Evolutionary conservation across 2,888 invertebrate genomes (phyloP).

Genomic region (Notocelia uddmanniana): DNA sequence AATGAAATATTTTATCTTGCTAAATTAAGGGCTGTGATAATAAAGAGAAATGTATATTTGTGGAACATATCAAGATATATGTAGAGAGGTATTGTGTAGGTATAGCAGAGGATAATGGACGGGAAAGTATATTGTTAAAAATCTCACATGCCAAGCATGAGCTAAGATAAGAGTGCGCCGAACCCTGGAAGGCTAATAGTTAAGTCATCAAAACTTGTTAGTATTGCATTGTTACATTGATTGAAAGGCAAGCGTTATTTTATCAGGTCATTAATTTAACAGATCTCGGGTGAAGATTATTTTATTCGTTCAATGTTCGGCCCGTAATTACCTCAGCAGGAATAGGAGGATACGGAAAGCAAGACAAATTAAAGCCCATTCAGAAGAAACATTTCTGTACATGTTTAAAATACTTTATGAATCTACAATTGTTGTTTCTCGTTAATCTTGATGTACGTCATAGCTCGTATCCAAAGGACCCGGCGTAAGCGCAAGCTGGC

Average conservation of each 20-base stretch:
- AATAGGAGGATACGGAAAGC: not conserved
- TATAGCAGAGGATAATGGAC: not conserved
- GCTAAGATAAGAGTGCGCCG: not conserved
- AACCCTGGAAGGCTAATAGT: constrained; percentile 4
- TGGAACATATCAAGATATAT: constrained; percentile 68
- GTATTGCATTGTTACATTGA: not conserved
- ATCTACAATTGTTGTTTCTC: constrained; percentile 15
- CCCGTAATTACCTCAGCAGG: not conserved
- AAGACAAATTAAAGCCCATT: not conserved
- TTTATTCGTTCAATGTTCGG: not conserved
- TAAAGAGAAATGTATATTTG: constrained; percentile 69
- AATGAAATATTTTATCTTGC: constrained; percentile 67
- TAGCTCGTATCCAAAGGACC: constrained; percentile 13
- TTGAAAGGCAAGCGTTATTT: not conserved
- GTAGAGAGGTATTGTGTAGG: constrained; percentile 49
- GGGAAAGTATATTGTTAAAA: constrained; percentile 6
- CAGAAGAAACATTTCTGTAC: not conserved
- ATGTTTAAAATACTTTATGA: constrained; percentile 8
- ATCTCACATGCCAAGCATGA: constrained; percentile 16
- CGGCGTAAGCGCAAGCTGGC: not conserved
- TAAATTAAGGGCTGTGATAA: constrained; percentile 81
- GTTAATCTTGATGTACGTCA: constrained; percentile 22
- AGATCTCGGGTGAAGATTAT: not conserved
- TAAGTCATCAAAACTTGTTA: constrained; percentile 7
- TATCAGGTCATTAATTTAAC: not conserved